Base-by-base conservation (phyloP, 2,113 vertebrate species). In the Chiloscyllium plagiosum region DNA sequence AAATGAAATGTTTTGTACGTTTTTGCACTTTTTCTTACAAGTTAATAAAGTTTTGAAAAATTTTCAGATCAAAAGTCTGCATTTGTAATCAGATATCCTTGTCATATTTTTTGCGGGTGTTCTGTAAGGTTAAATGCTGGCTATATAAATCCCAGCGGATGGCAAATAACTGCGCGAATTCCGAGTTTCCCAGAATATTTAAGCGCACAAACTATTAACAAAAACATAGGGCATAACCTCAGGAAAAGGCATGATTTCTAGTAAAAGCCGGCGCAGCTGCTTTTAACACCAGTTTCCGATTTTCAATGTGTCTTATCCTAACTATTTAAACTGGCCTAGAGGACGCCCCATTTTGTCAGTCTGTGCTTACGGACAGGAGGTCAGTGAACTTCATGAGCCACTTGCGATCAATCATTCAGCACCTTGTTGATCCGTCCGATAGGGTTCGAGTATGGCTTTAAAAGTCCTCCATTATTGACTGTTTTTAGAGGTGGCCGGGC, bases 11-110 rank as follows among this genome's bases (percentile, higher is more conserved):
- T 72, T 95, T 95, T 83, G 94, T 95, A 95, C 7, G 29, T 69
- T 94, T 95, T 95, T 95, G 92, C 92, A 94, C 65, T 95, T 95
- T 92, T 50, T 52, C 72, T 72, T 33, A 65, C 17, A 50, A 95
- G 94, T 69, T 50, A 95, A 95, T 95, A 95, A 95, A 95, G 47
- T 95, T 66, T 95, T 95, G 37, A 69, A 94, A 47, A n/a, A 42
- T 26, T 42, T 65, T 24, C 26, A 65, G 56, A 19, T 65, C 56
- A n/a, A n/a, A 70, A 66, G 61, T 93, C 89, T 66, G 89, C 17
- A 68, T 93, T 93, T 66, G 89, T 93, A 93, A 93, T 47, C n/a
- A 3, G 33, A n/a, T 37, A 93, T 8, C 19, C 29, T 37, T 90
- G 65, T 65, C 15, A 37, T 19, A 29, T 87, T 50, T 50, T 52